phyloP scores from a whole-genome alignment of 2,113 vertebrate species.

The Spheniscus mendiculus region DNA sequence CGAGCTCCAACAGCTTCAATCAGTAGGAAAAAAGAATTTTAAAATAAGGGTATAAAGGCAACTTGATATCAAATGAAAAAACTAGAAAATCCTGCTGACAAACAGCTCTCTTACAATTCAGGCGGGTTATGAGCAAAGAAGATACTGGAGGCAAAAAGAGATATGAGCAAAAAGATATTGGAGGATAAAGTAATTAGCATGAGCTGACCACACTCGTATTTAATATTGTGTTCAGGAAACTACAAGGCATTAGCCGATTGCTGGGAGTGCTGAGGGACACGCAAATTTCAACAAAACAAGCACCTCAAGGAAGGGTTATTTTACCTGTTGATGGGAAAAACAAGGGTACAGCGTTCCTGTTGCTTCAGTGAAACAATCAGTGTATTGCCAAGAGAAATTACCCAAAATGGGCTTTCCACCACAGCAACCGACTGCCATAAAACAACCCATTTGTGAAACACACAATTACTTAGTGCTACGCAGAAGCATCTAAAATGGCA shows the following conservation, averaged over 20 bases:
- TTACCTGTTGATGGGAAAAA: background rate
- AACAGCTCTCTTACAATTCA: background rate
- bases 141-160: background rate
- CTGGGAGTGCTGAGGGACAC: background rate
- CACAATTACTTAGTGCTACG: background rate
- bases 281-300: background rate
- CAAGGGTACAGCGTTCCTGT: accelerated
- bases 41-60: background rate
- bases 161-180: background rate
- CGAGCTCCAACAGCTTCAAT: background rate
- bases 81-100: background rate
- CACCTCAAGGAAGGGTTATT: background rate
- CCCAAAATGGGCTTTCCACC: background rate
- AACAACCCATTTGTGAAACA: background rate
- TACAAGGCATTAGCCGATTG: background rate
- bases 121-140: background rate
- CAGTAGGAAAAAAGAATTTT: background rate
- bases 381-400: background rate
- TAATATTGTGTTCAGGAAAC: background rate
- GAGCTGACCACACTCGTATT: background rate
- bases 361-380: background rate
- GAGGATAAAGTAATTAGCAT: background rate
- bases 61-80: background rate
- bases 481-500: background rate
- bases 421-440: background rate